Base-by-base conservation (phyloP, 2,888 invertebrate genomes). In the Drosophila pegasa region DNA sequence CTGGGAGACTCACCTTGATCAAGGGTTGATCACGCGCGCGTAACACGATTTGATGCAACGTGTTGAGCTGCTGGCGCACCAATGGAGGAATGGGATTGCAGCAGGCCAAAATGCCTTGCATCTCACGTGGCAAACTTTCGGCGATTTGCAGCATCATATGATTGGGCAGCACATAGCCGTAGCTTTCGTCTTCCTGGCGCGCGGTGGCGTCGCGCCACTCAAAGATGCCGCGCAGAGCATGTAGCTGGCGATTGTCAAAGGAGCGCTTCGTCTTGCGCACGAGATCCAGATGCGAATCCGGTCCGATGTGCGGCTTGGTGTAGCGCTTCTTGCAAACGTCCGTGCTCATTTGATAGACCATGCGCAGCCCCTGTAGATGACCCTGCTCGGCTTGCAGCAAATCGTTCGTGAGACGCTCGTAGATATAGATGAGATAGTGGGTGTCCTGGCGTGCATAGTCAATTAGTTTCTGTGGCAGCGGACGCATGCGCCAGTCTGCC, bases 401-500 rank as follows among this genome's bases (percentile, higher is more conserved):
- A 60, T 96, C 96, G 77, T 95, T 95, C 62, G 94, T 95, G 93
- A 99, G 93, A 38, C 93, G 92, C 63, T 97, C 96, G 93, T 97
- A 98, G 72, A 99, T 95, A 91, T 97, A 97, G 5, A 99, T 94
- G 66, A 99, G 93, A 91, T 97, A 98, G 93, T 99, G 99, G 0
- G 99, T 99, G 92, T 99, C 99, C 90, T 95, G 95, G 16, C 98
- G 94, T 0, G 99, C 99, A 92, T 99, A 99, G 35, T 93, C 92
- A 10, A 97, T 92, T 81, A 98, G 93, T 89, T 97, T 96, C 5
- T 94, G 93, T 0, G 98, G 97, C 43, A 99, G 92, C 0, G 99
- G 99, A 41, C 97, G 94, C 65, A 98, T 96, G 72, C 98, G 94
- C 98, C 98, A 99, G 92, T 99, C 98, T 0, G 99, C 98, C 62